Evolutionary conservation across 2,113 vertebrate genomes (phyloP).

Genomic region (Microcebus griseorufus): DNA sequence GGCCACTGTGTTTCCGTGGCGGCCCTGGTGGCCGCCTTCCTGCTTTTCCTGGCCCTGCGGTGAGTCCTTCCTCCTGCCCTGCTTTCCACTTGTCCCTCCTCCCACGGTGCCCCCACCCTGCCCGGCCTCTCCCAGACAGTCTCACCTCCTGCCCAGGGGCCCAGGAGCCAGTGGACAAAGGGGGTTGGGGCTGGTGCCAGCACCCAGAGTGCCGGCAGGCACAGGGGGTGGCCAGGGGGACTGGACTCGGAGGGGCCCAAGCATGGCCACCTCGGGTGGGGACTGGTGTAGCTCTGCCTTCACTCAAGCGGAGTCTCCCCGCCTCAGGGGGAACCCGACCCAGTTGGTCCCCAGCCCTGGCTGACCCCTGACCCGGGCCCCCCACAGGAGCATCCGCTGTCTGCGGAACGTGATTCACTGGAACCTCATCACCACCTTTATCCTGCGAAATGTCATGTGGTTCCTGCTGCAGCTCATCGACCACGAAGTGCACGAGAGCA

Average conservation of each 20-base stretch:
- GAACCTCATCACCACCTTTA: constrained; percentile 98
- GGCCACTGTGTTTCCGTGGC: constrained; percentile 97
- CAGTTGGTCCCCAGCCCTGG: background rate
- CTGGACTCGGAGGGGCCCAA: background rate
- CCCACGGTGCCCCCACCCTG: no score
- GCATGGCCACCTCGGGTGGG: background rate
- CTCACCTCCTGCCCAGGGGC: background rate
- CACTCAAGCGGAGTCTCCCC: background rate
- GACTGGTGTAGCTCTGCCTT: background rate
- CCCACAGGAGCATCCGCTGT: constrained; percentile 94
- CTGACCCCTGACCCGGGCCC: background rate
- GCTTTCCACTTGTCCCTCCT: background rate
- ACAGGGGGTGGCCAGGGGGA: background rate
- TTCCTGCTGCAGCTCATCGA: constrained; percentile 97
- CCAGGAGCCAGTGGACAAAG: background rate
- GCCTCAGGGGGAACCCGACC: background rate
- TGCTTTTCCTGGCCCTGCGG: constrained; percentile 97
- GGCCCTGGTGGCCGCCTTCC: constrained; percentile 95
- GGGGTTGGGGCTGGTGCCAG: fast-evolving
- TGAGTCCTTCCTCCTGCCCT: constrained; percentile 81
- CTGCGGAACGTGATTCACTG: constrained; percentile 98
- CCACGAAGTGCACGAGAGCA: constrained; percentile 95
- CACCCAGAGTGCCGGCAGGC: background rate
- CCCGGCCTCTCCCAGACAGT: background rate
- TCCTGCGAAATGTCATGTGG: constrained; percentile 96